Percentiles rank a stretch among this genome's conserved stretches.
Conservation (phyloP, 2,888 invertebrate species). For the Gryllus longicercus region DNA sequence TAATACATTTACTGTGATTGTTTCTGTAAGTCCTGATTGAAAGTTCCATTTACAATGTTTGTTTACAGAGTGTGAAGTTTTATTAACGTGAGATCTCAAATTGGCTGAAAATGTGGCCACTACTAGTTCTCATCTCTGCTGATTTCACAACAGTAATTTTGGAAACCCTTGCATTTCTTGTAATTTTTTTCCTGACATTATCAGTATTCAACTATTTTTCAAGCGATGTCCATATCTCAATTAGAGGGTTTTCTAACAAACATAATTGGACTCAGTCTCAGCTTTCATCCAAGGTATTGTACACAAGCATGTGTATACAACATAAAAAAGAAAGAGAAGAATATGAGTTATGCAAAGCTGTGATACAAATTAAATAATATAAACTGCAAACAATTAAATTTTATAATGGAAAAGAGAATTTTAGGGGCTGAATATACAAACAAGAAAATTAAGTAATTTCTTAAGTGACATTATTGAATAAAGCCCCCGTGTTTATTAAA, state of each 20-base stretch:
- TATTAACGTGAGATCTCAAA: background rate
- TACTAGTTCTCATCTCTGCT: conserved; percentile 27
- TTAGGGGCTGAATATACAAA: no score
- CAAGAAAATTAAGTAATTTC: no score
- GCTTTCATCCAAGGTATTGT: conserved; percentile 48
- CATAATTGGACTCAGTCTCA: conserved; percentile 55
- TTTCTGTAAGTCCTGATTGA: background rate
- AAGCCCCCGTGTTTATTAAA: no score
- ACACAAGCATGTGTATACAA: no score
- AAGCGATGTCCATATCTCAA: conserved; percentile 50
- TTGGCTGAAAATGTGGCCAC: conserved; percentile 31
- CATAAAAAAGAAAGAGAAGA: no score
- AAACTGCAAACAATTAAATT: no score
- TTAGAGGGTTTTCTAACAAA: conserved; percentile 52
- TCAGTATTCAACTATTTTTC: conserved; percentile 48
- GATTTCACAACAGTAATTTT: conserved; percentile 26
- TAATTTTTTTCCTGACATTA: conserved; percentile 27
- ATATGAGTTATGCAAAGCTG: no score
- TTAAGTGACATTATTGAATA: no score
- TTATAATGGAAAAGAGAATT: no score
- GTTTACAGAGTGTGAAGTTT: background rate
- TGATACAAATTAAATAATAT: no score
- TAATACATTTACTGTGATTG: background rate
- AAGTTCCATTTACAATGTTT: background rate
- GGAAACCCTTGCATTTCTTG: conserved; percentile 25